phyloP scores from a whole-genome alignment of 2,888 invertebrate genomes.

The Eupithecia dodoneata region DNA sequence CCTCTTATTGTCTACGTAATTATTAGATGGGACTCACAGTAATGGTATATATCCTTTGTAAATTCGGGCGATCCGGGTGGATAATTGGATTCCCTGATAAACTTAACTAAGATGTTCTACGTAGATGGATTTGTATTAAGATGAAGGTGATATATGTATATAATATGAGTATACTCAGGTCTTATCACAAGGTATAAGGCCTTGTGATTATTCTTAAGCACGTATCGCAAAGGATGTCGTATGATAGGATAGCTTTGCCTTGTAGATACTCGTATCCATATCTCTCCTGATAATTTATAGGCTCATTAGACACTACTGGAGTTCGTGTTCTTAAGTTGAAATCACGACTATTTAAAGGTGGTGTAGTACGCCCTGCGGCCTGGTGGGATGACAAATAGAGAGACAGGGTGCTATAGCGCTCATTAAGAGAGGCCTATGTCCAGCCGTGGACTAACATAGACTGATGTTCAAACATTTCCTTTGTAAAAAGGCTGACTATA shows the following conservation, averaged over 20 bases:
- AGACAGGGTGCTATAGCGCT: too few species aligned
- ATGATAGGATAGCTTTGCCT: neutral
- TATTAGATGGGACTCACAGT: constrained; percentile 36
- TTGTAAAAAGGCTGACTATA: too few species aligned
- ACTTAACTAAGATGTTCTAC: constrained; percentile 32
- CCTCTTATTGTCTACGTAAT: constrained; percentile 41
- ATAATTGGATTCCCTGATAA: constrained; percentile 33
- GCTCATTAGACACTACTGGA: neutral
- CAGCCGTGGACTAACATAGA: too few species aligned
- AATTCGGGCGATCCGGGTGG: constrained; percentile 25
- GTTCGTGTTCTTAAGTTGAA: too few species aligned
- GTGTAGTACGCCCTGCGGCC: too few species aligned
- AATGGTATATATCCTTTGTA: constrained; percentile 34
- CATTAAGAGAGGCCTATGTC: too few species aligned
- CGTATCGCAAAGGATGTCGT: neutral
- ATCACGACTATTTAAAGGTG: too few species aligned
- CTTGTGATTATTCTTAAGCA: too few species aligned
- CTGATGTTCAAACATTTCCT: too few species aligned
- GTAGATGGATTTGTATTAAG: constrained; percentile 25
- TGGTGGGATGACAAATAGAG: too few species aligned
- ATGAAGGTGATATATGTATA: neutral
- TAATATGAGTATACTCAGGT: too few species aligned
- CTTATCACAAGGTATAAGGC: neutral
- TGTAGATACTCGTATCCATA: neutral
- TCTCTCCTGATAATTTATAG: neutral